Conservation (phyloP, 2,113 vertebrate genomes). For the Boleophthalmus pectinirostris region DNA sequence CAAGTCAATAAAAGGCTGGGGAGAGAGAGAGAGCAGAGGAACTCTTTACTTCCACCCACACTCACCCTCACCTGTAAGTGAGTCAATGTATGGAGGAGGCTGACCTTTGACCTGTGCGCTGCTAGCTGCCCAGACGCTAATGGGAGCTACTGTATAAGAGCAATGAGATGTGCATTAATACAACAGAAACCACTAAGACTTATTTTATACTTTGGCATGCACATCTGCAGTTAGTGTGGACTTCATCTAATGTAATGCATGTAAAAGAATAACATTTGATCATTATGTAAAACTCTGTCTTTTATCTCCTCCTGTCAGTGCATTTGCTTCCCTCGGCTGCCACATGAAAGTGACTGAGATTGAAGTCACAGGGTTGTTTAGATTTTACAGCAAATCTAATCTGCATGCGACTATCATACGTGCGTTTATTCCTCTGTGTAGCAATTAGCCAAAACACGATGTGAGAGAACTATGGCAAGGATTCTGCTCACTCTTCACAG, state of each 20-base stretch:
- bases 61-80: conserved; percentile 1
- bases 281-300: conserved; percentile 19
- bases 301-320: background rate
- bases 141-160: background rate
- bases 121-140: background rate
- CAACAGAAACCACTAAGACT: background rate
- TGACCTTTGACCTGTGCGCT: background rate
- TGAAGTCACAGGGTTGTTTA: conserved; percentile 28
- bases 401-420: conserved; percentile 27
- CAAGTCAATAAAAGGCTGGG: background rate
- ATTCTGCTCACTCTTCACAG: conserved; percentile 22
- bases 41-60: background rate
- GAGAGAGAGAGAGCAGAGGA: background rate
- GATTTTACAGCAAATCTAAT: conserved; percentile 31
- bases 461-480: conserved; percentile 2
- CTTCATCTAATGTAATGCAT: conserved; percentile 8
- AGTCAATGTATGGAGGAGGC: conserved; percentile 4
- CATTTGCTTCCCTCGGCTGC: conserved; percentile 18
- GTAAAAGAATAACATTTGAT: conserved; percentile 14
- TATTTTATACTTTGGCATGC: background rate
- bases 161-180: background rate
- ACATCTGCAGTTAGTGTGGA: conserved; percentile 8
- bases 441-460: conserved; percentile 54
- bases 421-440: conserved; percentile 40
- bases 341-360: conserved; percentile 27